Evolutionary conservation across 2,888 invertebrate genomes (phyloP).

Genomic region (Lasioglossum leucozonium): DNA sequence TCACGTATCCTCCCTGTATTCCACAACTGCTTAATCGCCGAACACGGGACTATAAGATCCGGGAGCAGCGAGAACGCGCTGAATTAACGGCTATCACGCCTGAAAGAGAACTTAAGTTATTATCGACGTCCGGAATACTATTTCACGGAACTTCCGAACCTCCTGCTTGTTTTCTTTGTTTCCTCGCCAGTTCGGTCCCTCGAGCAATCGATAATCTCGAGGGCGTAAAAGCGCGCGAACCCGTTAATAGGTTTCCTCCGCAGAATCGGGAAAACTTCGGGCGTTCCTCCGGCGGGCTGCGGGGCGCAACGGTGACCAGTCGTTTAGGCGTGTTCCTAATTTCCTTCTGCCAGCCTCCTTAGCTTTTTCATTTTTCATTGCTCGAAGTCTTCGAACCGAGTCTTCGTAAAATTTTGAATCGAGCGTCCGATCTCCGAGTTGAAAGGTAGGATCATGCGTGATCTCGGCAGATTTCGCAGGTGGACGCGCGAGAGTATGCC

Average conservation of each 20-base stretch:
- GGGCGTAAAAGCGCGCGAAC: constrained; percentile 39
- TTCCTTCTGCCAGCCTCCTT: no score
- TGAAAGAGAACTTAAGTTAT: not conserved
- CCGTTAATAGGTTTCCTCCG: constrained; percentile 53
- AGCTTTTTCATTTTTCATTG: no score
- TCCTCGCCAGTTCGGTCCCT: not conserved
- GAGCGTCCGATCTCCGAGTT: not conserved
- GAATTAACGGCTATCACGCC: constrained; percentile 4
- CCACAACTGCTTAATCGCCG: not conserved
- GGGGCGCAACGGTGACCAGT: not conserved
- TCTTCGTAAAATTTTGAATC: no score
- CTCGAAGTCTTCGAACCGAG: no score
- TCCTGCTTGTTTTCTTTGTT: not conserved
- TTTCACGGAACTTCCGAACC: constrained; percentile 21
- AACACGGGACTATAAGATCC: not conserved
- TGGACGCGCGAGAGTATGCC: not conserved
- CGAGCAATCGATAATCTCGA: constrained; percentile 41
- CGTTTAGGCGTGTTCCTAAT: constrained; percentile 1
- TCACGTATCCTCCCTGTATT: not conserved
- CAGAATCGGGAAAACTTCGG: constrained; percentile 16
- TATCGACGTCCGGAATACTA: constrained; percentile 38
- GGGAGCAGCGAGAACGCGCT: not conserved
- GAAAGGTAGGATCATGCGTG: not conserved
- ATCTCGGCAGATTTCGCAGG: not conserved
- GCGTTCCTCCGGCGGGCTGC: not conserved